Evolutionary conservation across 2,888 invertebrate species (phyloP).

Genomic region (Seira sanloemensis): DNA sequence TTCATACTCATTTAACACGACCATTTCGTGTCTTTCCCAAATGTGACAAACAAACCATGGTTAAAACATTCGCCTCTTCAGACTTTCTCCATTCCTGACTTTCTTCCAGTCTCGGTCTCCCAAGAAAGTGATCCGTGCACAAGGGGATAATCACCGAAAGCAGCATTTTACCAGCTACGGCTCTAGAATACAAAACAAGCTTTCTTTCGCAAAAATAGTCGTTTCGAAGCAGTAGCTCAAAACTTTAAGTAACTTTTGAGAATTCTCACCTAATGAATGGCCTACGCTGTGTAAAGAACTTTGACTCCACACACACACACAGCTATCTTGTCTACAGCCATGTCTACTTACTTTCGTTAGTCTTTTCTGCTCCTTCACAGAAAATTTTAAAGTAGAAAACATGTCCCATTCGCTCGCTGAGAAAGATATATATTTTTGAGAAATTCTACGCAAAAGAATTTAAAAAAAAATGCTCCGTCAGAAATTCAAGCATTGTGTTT

Average conservation of each 20-base stretch:
- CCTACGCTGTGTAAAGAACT: neutral
- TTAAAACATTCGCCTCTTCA: neutral
- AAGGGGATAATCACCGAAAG: neutral
- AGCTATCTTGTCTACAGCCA: too few relatives aligned
- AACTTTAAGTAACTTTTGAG: neutral
- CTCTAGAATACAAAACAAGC: neutral
- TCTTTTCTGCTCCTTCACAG: too few relatives aligned
- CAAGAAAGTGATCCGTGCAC: neutral
- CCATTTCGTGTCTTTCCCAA: neutral
- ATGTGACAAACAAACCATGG: neutral
- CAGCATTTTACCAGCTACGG: neutral
- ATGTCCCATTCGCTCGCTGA: too few relatives aligned
- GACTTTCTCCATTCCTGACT: neutral
- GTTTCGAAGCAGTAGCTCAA: neutral
- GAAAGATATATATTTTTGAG: too few relatives aligned
- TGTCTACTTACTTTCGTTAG: too few relatives aligned
- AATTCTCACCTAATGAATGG: neutral
- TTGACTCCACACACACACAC: too few relatives aligned
- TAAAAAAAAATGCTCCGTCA: too few relatives aligned
- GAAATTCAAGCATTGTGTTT: too few relatives aligned
- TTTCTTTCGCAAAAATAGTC: neutral
- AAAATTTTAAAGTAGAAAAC: too few relatives aligned
- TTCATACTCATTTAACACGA: neutral
- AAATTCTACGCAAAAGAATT: too few relatives aligned
- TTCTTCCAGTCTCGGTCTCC: neutral